These are phyloP conservation scores for Orthosia gothica DNA, from an alignment of 2,888 invertebrate genomes.

Conservation along the genomic window DNA sequence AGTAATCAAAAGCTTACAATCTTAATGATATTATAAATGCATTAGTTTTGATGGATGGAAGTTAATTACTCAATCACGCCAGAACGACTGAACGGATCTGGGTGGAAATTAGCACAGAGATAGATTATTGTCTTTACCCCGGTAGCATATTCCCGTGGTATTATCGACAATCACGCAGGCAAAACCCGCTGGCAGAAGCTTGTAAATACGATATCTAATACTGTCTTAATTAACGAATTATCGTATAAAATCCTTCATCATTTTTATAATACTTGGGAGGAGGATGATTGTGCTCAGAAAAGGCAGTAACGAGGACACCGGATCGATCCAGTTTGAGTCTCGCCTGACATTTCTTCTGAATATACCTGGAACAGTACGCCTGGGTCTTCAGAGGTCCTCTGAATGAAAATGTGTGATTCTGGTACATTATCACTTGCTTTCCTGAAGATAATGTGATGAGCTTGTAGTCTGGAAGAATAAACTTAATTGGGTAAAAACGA, in stretches of 20 bases:
- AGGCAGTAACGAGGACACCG: constrained; percentile 10
- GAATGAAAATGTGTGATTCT: constrained; percentile 55
- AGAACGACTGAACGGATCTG: too few species aligned
- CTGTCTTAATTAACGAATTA: neutral
- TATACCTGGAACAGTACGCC: constrained; percentile 36
- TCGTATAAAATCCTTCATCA: constrained; percentile 16
- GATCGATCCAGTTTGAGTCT: constrained; percentile 5
- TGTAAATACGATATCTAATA: too few species aligned
- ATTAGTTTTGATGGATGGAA: too few species aligned
- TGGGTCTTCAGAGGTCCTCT: constrained; percentile 11
- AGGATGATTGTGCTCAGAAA: constrained; percentile 35
- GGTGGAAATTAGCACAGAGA: too few species aligned
- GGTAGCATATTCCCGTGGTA: too few species aligned
- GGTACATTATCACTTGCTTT: constrained; percentile 55
- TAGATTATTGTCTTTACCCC: too few species aligned
- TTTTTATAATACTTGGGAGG: constrained; percentile 16
- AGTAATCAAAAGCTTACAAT: too few species aligned
- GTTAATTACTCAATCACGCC: too few species aligned
- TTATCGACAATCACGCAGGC: too few species aligned
- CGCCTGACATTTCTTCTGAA: constrained; percentile 37
- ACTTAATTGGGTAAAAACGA: too few species aligned
- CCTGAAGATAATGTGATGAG: constrained; percentile 49
- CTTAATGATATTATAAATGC: too few species aligned
- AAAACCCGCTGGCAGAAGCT: too few species aligned
- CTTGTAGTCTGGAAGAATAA: constrained; percentile 20